These are phyloP conservation scores for Microctonus aethiopoides DNA, from an alignment of 2,888 invertebrate species.

Conservation along the genomic window DNA sequence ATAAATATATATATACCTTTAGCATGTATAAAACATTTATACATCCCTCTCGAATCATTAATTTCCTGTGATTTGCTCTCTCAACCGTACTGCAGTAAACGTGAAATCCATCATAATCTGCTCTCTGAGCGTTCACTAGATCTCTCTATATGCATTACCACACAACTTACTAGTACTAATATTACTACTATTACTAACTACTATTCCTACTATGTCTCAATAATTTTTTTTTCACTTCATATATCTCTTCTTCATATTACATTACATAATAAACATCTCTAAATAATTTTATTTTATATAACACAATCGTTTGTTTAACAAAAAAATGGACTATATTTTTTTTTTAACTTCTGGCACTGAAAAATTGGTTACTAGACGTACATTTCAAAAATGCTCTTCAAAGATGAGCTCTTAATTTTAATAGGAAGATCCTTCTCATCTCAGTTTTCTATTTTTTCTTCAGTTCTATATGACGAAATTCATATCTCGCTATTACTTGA, in stretches of 20 bases:
- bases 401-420: too few relatives aligned
- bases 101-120: slow-evolving; percentile 19
- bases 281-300: background rate
- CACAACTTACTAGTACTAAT: background rate
- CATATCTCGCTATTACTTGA: too few relatives aligned
- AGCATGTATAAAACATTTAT: too few relatives aligned
- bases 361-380: too few relatives aligned
- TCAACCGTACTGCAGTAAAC: slow-evolving; percentile 9
- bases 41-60: slow-evolving; percentile 27
- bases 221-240: background rate
- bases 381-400: too few relatives aligned
- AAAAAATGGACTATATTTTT: too few relatives aligned
- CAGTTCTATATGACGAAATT: too few relatives aligned
- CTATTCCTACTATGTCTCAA: too few relatives aligned
- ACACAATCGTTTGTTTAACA: background rate
- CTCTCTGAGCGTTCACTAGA: slow-evolving; percentile 37
- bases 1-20: background rate
- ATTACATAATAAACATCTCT: background rate
- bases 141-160: background rate
- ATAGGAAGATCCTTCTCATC: too few relatives aligned
- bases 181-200: too few relatives aligned
- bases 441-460: too few relatives aligned
- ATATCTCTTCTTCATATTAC: background rate
- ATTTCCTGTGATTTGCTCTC: slow-evolving; percentile 21
- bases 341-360: too few relatives aligned